Conservation (phyloP, 2,797 vertebrate species). For the Dipus sagitta region DNA sequence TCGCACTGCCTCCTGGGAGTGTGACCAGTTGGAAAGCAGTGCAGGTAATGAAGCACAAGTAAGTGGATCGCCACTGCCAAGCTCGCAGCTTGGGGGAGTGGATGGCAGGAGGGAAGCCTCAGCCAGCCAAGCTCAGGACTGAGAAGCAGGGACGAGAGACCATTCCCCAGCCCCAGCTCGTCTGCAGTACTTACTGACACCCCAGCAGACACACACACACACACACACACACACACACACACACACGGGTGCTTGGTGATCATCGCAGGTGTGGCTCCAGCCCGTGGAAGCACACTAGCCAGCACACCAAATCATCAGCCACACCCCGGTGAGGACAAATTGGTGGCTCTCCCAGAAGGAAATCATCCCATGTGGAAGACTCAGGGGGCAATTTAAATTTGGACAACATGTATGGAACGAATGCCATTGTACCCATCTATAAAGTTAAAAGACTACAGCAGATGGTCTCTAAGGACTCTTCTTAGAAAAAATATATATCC, state of each 20-base stretch:
- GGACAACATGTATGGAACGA: not conserved
- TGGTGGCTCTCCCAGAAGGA: not conserved
- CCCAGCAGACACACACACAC: not conserved
- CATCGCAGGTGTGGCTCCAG: not conserved
- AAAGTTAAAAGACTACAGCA: not conserved
- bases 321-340: not conserved
- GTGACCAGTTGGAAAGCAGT: slow-evolving; percentile 65
- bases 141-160: not conserved
- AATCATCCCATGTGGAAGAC: not conserved
- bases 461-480: not conserved
- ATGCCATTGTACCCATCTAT: not conserved
- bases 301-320: not conserved
- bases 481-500: not conserved
- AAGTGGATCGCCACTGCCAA: slow-evolving; percentile 69
- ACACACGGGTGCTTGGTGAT: not conserved
- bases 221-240: not conserved
- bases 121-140: slow-evolving; percentile 32
- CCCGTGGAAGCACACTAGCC: not conserved
- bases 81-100: slow-evolving; percentile 66
- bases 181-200: not conserved
- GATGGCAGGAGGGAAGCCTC: slow-evolving; percentile 48
- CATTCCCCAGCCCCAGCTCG: not conserved
- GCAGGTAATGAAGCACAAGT: slow-evolving; percentile 79
- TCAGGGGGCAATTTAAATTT: not conserved
- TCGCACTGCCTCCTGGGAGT: slow-evolving; percentile 62